Base-by-base conservation (phyloP, 2,797 vertebrate species). In the Toxotes lorentzi region DNA sequence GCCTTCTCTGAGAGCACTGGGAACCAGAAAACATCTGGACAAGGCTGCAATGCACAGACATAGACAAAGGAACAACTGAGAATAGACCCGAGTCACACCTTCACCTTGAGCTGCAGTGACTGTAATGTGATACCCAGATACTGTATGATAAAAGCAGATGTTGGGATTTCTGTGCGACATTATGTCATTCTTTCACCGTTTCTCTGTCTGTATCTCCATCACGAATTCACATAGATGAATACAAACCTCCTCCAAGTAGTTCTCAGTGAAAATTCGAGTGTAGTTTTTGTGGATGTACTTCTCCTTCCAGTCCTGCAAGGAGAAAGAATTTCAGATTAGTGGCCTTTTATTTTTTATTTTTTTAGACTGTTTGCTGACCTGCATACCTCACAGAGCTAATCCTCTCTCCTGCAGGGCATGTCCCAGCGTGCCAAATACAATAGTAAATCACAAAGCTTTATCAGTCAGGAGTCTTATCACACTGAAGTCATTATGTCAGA, bases 21-120 rank as follows among this genome's bases (percentile, higher is more conserved):
- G 87, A 99, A 99, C 98, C 98, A 99, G 92, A 97, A 99, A 35
- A 99, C 98, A 96, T 99, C 98, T 87, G 98, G 96, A 86, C 98
- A 99, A 1, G 98, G 98, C 98, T 99, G 91, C 16, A 91, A 93
- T 27, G 85, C 43, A 73, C 74, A 70, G 11, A 83, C 35, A 65
- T 7, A 66, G 11, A 83, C 23, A 81, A 24, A 73, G 66, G 66
- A 34, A 35, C 78, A 3, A 24, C 63, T 56, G 78, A 86, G 65
- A 81, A 81, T 41, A 78, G 41, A 79, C 27, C 60, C 78, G 69
- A 79, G 12, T 71, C 74, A 80, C 77, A 83, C 71, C 47, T 65
- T 68, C 62, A 56, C 58, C 45, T 73, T 35, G 41, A 85, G 57
- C 66, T 54, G 48, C 14, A 60, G 23, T 61, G 14, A 21, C 11